Evolutionary conservation across 2,888 invertebrate genomes (phyloP).

Genomic region (Idaea straminata): DNA sequence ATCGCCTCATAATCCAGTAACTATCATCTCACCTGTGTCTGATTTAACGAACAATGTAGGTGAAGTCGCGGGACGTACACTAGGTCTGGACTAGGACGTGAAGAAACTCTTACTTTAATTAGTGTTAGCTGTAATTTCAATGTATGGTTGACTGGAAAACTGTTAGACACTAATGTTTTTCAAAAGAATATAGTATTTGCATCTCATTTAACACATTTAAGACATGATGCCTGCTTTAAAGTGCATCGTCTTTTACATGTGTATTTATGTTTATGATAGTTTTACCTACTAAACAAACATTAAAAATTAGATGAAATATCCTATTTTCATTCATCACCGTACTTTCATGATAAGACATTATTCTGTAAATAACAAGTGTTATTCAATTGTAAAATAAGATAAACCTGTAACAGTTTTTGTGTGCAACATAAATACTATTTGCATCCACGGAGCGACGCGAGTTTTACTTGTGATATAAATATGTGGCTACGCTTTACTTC

Average conservation of each 20-base stretch:
- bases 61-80: not conserved
- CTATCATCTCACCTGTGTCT: too few relatives aligned
- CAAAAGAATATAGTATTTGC: not conserved
- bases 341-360: not conserved
- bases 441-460: not conserved
- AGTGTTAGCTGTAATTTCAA: not conserved
- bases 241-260: not conserved
- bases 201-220: not conserved
- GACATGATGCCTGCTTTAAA: not conserved
- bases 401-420: not conserved
- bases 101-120: not conserved
- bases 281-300: not conserved
- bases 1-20: too few relatives aligned
- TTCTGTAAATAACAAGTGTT: not conserved
- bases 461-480: not conserved
- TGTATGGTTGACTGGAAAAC: not conserved
- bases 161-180: not conserved
- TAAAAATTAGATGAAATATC: not conserved
- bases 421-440: not conserved
- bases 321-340: not conserved
- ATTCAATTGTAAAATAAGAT: too few relatives aligned
- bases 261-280: not conserved
- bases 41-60: not conserved
- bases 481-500: too few relatives aligned
- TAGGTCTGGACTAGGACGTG: not conserved